Evolutionary conservation across 2,888 invertebrate genomes (phyloP).

Genomic region (Eilema depressum): DNA sequence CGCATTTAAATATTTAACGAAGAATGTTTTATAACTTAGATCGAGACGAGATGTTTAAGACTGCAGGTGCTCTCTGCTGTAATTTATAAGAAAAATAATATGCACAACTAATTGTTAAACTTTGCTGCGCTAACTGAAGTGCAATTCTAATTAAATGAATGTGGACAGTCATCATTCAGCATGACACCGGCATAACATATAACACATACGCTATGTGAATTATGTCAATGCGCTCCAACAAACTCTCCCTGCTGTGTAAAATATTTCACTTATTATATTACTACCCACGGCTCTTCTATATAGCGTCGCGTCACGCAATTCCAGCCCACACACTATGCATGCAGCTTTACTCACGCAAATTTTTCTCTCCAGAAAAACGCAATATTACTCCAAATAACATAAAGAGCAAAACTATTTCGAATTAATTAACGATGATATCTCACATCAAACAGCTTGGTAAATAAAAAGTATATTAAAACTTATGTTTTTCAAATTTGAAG

Average conservation of each 20-base stretch:
- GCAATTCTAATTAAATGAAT: neutral
- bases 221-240: neutral
- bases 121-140: neutral
- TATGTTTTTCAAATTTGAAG: slow-evolving; percentile 44
- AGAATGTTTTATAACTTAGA: slow-evolving; percentile 5
- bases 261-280: slow-evolving; percentile 1
- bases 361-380: slow-evolving; percentile 16
- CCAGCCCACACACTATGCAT: neutral
- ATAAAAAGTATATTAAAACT: slow-evolving; percentile 47
- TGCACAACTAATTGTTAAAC: neutral
- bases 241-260: slow-evolving; percentile 1
- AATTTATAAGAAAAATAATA: slow-evolving; percentile 4
- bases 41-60: neutral
- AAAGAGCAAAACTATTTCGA: slow-evolving; percentile 43
- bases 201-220: neutral
- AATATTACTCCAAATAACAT: slow-evolving; percentile 17
- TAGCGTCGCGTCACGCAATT: neutral
- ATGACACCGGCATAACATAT: neutral
- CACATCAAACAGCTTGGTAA: slow-evolving; percentile 49
- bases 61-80: neutral
- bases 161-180: neutral
- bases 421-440: slow-evolving; percentile 46
- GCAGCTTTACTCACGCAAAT: neutral
- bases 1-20: neutral
- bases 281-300: neutral